Percentiles rank a stretch among this genome's conserved stretches.
Evolutionary conservation across 2,113 vertebrate genomes (phyloP).

Genomic region (Fukomys damarensis): DNA sequence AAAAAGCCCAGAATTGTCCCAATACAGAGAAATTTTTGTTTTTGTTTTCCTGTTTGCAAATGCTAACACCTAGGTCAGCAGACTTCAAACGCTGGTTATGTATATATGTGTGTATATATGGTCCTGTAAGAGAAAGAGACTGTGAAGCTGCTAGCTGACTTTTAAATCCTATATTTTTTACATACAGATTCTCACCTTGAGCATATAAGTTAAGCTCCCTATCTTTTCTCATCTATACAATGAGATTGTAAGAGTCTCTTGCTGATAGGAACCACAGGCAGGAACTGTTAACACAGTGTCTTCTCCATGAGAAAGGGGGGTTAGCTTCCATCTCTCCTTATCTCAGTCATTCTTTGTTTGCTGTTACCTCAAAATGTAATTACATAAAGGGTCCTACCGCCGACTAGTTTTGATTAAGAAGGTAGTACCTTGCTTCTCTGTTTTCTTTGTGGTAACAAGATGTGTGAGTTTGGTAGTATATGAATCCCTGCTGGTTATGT

Average conservation of each 20-base stretch:
- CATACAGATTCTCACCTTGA: not conserved
- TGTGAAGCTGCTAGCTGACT: not conserved
- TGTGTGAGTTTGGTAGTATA: not conserved
- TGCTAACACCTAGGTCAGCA: not conserved
- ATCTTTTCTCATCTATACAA: not conserved
- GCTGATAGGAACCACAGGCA: not conserved
- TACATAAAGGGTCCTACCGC: not conserved
- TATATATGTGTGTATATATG: not conserved
- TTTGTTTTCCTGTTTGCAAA: not conserved
- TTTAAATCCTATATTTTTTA: not conserved
- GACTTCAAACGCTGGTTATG: not conserved
- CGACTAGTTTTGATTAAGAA: not conserved
- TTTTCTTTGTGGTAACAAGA: not conserved
- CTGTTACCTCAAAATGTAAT: not conserved
- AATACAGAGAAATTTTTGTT: not conserved
- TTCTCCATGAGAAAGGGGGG: fast-evolving
- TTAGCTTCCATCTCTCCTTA: not conserved
- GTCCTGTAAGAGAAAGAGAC: not conserved
- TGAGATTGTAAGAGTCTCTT: not conserved
- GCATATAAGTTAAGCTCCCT: not conserved
- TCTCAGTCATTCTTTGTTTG: not conserved
- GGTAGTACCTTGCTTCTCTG: not conserved
- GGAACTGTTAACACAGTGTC: not conserved
- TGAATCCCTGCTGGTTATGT: not conserved
- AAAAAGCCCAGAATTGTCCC: not conserved